Percentiles rank a stretch among this genome's conserved stretches.
These are phyloP conservation scores for Ypsolopha sequella DNA, from an alignment of 2,888 invertebrate species.

Conservation along the genomic window DNA sequence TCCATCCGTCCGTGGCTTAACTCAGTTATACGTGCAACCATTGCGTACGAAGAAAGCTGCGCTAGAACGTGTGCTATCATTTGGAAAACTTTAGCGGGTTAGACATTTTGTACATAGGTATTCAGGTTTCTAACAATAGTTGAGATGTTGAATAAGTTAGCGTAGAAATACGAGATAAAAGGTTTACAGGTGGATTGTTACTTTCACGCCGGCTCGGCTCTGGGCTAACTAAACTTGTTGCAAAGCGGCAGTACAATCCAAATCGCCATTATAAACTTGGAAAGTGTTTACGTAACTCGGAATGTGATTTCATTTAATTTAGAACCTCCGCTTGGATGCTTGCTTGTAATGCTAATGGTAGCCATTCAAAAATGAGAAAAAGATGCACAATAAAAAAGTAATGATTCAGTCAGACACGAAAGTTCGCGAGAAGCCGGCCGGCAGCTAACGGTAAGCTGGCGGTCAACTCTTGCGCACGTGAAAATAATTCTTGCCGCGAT, in stretches of 20 bases:
- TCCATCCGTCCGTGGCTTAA: constrained; percentile 1
- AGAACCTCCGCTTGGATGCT: neutral
- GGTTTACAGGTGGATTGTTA: neutral
- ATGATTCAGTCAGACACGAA: neutral
- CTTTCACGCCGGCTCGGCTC: neutral
- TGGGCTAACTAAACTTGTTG: neutral
- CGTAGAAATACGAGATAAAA: too few species aligned
- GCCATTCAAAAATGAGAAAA: neutral
- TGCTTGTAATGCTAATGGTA: neutral
- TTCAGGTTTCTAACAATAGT: too few species aligned
- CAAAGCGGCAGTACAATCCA: neutral
- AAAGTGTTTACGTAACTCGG: neutral
- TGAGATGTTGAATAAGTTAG: too few species aligned
- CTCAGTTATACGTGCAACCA: neutral
- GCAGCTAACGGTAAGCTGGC: constrained; percentile 46
- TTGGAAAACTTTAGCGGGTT: too few species aligned
- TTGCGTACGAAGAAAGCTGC: neutral
- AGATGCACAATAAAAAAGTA: neutral
- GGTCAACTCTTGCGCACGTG: constrained; percentile 45
- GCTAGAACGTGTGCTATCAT: neutral
- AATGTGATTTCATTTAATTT: neutral
- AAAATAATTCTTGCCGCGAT: constrained; percentile 69
- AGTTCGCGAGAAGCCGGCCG: constrained; percentile 5
- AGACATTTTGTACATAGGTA: too few species aligned
- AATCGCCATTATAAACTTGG: neutral